Percentiles rank a stretch among this genome's conserved stretches.
These are phyloP conservation scores for Amiota mariae DNA, from an alignment of 2,888 invertebrate genomes.

Conservation along the genomic window DNA sequence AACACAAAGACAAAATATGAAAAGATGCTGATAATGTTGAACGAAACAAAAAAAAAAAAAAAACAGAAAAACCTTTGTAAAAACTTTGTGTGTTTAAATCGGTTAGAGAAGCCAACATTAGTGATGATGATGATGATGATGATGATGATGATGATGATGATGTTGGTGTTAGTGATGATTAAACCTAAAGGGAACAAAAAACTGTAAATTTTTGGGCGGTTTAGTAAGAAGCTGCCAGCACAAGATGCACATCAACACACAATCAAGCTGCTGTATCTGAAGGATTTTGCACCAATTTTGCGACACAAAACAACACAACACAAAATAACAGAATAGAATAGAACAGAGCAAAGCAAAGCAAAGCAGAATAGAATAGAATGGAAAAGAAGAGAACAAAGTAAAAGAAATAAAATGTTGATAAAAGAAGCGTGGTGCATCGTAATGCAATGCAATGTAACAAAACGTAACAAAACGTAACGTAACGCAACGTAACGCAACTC, in stretches of 20 bases:
- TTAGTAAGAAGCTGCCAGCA: neutral
- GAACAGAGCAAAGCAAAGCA: neutral
- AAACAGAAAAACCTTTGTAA: too few species aligned
- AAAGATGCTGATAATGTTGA: too few species aligned
- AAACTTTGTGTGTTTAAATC: too few species aligned
- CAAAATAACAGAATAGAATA: neutral
- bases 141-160: neutral
- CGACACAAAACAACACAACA: conserved; percentile 11
- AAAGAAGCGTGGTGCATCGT: too few species aligned
- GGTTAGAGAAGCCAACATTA: too few species aligned
- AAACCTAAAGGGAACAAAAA: too few species aligned
- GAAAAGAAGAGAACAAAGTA: neutral
- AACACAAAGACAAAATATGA: too few species aligned
- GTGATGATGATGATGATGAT: neutral
- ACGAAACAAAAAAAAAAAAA: too few species aligned
- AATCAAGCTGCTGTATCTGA: conserved; percentile 12
- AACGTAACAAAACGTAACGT: too few species aligned
- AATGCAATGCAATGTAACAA: too few species aligned
- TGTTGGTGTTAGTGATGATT: neutral
- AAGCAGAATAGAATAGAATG: neutral
- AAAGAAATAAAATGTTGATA: neutral
- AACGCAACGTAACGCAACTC: too few species aligned
- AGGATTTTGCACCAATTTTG: conserved; percentile 30
- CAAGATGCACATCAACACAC: too few species aligned
- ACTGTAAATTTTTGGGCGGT: neutral